Evolutionary conservation across 2,113 vertebrate genomes (phyloP), one percentile per base, ranked within the genome.

Genomic region (Oreochromis spilurus): DNA sequence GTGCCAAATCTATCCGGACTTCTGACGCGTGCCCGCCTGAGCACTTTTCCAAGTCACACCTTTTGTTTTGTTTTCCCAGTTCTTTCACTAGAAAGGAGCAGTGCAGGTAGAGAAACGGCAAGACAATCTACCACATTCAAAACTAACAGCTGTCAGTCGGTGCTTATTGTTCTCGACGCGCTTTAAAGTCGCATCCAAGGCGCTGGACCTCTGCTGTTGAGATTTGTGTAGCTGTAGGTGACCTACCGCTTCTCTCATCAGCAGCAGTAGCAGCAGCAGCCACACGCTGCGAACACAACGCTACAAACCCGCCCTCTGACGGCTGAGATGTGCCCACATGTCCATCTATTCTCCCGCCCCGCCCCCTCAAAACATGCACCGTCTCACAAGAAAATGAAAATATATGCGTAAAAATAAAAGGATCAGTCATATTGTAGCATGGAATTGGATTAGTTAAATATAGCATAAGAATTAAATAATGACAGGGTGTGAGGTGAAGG

Each of bases 271-370:
- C 60, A 77, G 86, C 82, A 67, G 87, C 87, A 72, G 82, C 90
- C 81, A 79, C 91, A 83, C 87, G 88, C 91, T 85, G 87, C 91
- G 70, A 88, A 48, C 90, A 72, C 87, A 83, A 62, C 87, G 91
- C 83, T 45, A 70, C 91, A 92, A 90, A 89, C 93, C 93, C 94
- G 93, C 93, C 94, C 93, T 90, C 95, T 92, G 93, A 95, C 84
- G 90, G 90, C 83, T 45, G 86, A 84, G 86, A 83, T n/a, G 89
- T 85, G 70, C 89, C 62, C 87, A 82, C 90, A 75, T 48, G 90
- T 91, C 90, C 87, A 40, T 92, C 93, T 52, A 16, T 7, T 12
- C 72, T 12, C 57, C 82, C 8, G 93, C 81, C 92, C 89, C 92
- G 85, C 92, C 94, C 91, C 82, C 86, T 82, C 87, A 1, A 52